Evolutionary conservation across 2,113 vertebrate genomes (phyloP).

Genomic region (Crotalus horridus): DNA sequence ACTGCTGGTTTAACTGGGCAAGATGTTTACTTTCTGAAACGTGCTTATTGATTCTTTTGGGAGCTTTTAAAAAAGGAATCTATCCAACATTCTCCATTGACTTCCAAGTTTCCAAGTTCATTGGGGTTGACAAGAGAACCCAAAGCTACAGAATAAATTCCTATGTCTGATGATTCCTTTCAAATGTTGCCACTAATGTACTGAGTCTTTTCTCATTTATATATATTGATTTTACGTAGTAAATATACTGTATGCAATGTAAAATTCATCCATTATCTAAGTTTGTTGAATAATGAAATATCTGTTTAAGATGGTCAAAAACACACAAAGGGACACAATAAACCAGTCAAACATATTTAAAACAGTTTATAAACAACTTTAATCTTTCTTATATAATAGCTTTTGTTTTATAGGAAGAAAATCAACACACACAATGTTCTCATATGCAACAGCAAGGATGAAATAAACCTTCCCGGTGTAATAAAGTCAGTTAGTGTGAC

Average conservation of each 20-base stretch:
- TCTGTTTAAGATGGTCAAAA: neutral
- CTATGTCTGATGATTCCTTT: neutral
- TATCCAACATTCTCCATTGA: neutral
- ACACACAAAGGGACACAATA: neutral
- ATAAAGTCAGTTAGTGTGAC: constrained; percentile 25
- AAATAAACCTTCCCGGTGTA: constrained; percentile 24
- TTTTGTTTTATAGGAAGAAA: constrained; percentile 27
- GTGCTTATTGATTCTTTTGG: neutral
- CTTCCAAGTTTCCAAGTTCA: neutral
- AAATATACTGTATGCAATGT: neutral
- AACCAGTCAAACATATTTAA: neutral
- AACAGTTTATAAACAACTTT: neutral
- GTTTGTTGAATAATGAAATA: neutral
- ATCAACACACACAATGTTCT: constrained; percentile 5
- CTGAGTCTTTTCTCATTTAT: neutral
- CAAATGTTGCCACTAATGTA: neutral
- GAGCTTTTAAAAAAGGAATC: neutral
- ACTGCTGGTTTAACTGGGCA: neutral
- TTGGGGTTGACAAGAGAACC: neutral
- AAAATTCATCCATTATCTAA: neutral
- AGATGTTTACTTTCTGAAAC: neutral
- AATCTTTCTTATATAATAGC: constrained; percentile 16
- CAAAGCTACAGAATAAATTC: neutral
- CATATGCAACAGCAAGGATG: constrained; percentile 5
- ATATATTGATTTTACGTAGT: neutral